A percentile compares a stretch with the other conserved stretches of the same genome.
Evolutionary conservation across 2,113 vertebrate genomes (phyloP).

Genomic region (Sinocyclocheilus grahami): DNA sequence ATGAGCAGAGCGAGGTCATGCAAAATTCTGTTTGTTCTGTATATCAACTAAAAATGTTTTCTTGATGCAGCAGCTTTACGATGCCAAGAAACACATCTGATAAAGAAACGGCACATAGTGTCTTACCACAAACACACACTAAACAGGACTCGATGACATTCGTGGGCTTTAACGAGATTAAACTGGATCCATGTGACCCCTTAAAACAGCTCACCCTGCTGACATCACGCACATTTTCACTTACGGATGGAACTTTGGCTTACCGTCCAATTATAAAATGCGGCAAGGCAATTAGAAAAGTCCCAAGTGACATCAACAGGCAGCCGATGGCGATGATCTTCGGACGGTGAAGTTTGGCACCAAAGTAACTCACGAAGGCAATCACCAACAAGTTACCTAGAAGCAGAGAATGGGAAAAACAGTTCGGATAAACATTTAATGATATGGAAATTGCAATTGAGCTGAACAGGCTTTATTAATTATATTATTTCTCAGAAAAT

Average conservation of each 20-base stretch:
- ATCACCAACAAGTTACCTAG: conserved; percentile 93
- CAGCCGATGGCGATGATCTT: conserved; percentile 90
- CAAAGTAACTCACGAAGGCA: conserved; percentile 93
- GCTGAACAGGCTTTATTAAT: not conserved
- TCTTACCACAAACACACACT: not conserved
- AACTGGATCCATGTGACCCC: conserved; percentile 28
- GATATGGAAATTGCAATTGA: not conserved
- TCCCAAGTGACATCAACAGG: conserved; percentile 89
- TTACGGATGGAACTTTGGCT: conserved; percentile 58
- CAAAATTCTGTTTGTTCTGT: conserved; percentile 13
- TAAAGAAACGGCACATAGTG: not conserved
- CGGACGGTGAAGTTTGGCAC: conserved; percentile 90
- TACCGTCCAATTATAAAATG: conserved; percentile 92
- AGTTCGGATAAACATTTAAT: not conserved
- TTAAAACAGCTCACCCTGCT: not conserved
- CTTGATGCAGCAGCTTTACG: not conserved
- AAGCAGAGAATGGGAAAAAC: conserved; percentile 21
- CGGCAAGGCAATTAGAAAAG: conserved; percentile 87
- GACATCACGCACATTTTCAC: not conserved
- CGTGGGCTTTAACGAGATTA: conserved; percentile 21
- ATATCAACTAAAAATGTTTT: not conserved
- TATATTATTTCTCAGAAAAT: not conserved
- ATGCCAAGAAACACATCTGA: conserved; percentile 14
- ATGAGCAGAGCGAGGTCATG: not conserved
- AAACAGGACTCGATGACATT: not conserved